A percentile compares a stretch with the other conserved stretches of the same genome.
These are phyloP conservation scores for Andrena minutula DNA, from an alignment of 2,888 invertebrate species.

Conservation along the genomic window DNA sequence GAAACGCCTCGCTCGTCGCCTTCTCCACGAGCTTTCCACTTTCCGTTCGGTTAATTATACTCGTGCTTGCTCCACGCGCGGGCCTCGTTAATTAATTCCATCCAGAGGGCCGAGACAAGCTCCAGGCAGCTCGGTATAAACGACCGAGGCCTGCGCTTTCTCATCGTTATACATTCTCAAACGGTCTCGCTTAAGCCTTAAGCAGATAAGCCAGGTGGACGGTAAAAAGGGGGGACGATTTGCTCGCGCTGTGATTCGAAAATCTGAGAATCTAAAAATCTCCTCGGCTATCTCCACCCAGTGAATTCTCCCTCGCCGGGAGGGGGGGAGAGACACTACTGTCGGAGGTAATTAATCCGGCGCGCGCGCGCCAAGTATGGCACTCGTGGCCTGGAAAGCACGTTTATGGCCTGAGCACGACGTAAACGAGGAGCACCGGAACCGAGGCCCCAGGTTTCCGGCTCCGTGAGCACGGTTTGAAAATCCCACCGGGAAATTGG, in stretches of 20 bases:
- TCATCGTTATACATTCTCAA: background rate
- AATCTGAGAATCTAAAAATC: background rate
- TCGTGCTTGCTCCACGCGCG: background rate
- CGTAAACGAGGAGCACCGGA: slow-evolving; percentile 52
- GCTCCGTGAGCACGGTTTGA: slow-evolving; percentile 60
- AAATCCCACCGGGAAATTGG: slow-evolving; percentile 50
- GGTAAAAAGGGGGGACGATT: background rate
- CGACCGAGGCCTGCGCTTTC: background rate
- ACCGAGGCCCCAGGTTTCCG: slow-evolving; percentile 47
- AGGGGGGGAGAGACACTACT: background rate
- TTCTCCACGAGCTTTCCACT: background rate
- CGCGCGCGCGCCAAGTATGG: slow-evolving; percentile 57
- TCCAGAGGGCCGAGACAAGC: background rate
- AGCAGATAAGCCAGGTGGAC: background rate
- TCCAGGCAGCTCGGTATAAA: slow-evolving; percentile 1
- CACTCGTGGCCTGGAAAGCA: slow-evolving; percentile 61
- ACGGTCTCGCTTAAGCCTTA: background rate
- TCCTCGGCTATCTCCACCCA: background rate
- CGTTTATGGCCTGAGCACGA: slow-evolving; percentile 55
- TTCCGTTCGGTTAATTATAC: slow-evolving; percentile 20
- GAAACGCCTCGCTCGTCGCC: background rate
- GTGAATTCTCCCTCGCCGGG: background rate
- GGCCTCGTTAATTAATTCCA: slow-evolving; percentile 18
- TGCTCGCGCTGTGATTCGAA: background rate
- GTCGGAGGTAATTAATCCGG: slow-evolving; percentile 60